Conservation (phyloP, 2,113 vertebrate genomes). For the Gasterosteus aculeatus region DNA sequence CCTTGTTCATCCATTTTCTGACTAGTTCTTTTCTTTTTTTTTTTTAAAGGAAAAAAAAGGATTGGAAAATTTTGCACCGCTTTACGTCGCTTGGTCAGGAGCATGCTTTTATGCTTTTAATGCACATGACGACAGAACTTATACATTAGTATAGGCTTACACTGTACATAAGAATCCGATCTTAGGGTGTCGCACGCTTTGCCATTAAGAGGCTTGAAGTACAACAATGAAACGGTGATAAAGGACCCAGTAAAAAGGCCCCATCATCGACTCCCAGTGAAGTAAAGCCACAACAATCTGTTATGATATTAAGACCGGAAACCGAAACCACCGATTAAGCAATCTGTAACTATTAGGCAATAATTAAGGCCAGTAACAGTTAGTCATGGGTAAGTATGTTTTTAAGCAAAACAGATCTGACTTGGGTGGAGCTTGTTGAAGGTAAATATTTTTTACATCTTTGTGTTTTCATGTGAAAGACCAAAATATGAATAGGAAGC, state of each 20-base stretch:
- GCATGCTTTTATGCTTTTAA: not conserved
- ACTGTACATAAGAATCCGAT: not conserved
- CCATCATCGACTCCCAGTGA: not conserved
- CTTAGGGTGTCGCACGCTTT: not conserved
- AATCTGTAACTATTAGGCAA: not conserved
- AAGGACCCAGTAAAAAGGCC: too few species aligned
- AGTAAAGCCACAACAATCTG: not conserved
- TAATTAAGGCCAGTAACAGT: not conserved
- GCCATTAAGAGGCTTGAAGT: not conserved
- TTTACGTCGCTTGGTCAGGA: not conserved
- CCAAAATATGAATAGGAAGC: not conserved
- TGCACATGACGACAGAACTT: not conserved
- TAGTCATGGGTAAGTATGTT: not conserved
- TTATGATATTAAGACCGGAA: not conserved
- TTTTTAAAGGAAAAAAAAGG: not conserved
- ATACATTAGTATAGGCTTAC: not conserved
- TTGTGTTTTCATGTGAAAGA: not conserved
- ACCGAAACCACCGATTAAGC: not conserved
- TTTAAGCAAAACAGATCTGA: not conserved
- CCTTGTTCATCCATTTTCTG: constrained; percentile 47
- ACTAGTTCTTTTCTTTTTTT: not conserved
- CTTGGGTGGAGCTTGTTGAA: not conserved
- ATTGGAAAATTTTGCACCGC: constrained; percentile 24
- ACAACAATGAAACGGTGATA: not conserved
- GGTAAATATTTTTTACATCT: not conserved